phyloP scores from a whole-genome alignment of 2,113 vertebrate species.

The Xiphophorus couchianus region DNA sequence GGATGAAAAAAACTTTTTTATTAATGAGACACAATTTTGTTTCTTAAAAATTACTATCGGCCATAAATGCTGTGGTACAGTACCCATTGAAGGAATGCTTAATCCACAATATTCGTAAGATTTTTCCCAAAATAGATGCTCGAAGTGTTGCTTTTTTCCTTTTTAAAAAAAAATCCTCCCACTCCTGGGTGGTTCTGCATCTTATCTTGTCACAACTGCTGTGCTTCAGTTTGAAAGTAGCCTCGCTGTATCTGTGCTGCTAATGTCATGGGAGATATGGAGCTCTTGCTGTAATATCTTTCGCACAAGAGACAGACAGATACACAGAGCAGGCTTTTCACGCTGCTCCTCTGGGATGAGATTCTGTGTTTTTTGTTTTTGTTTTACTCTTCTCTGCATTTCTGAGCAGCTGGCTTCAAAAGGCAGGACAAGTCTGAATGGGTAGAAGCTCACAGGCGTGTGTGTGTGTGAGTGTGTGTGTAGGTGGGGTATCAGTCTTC shows the following conservation, averaged over 20 bases:
- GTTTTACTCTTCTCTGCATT: slow-evolving; percentile 61
- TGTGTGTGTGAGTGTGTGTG: slow-evolving; percentile 39
- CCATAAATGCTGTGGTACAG: no score
- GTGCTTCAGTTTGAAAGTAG: slow-evolving; percentile 56
- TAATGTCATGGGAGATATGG: slow-evolving; percentile 67
- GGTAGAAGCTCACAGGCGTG: slow-evolving; percentile 45
- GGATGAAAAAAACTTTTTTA: no score
- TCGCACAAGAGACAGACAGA: slow-evolving; percentile 54
- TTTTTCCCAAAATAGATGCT: neutral
- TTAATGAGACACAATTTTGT: no score
- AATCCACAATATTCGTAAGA: no score
- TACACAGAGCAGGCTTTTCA: slow-evolving; percentile 57
- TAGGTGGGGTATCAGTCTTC: slow-evolving; percentile 45
- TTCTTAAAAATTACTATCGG: no score
- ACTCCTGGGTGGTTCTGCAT: slow-evolving; percentile 36
- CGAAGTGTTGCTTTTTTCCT: neutral
- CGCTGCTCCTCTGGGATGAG: slow-evolving; percentile 54
- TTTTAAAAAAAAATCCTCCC: neutral
- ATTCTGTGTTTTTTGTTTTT: slow-evolving; percentile 1
- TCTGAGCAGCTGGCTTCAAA: slow-evolving; percentile 73
- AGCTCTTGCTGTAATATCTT: slow-evolving; percentile 55
- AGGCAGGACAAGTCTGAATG: slow-evolving; percentile 65
- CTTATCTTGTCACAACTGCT: slow-evolving; percentile 55
- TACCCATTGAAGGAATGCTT: no score
- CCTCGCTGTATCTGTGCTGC: slow-evolving; percentile 63